Percentiles rank a stretch among this genome's conserved stretches.
Conservation (phyloP, 1,140 invertebrate genomes). For the Latrodectus geometricus region DNA sequence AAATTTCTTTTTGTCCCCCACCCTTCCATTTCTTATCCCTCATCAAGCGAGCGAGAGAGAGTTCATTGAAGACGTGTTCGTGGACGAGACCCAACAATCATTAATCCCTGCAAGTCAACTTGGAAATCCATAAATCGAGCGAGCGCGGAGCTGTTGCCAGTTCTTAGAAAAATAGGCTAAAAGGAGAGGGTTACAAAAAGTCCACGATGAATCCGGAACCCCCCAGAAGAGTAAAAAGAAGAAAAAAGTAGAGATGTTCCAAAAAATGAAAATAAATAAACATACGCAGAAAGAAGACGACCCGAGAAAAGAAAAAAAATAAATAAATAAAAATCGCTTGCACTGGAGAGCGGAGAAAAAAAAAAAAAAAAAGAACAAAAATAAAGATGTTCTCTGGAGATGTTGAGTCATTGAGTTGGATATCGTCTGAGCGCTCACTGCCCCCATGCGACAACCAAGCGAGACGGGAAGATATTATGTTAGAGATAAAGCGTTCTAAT, state of each 20-base stretch:
- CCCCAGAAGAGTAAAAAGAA: not conserved
- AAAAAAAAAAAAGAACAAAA: not conserved
- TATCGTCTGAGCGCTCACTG: not conserved
- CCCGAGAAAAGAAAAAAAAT: not conserved
- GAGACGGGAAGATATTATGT: constrained; percentile 2
- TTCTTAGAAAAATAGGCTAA: constrained; percentile 25
- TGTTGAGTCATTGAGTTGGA: not conserved
- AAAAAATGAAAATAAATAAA: constrained; percentile 5
- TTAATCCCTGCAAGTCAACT: constrained; percentile 18
- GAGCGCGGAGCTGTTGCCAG: not conserved
- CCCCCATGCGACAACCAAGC: not conserved
- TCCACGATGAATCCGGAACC: not conserved
- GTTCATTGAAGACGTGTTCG: constrained; percentile 48
- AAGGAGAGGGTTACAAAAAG: constrained; percentile 20
- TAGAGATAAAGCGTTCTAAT: constrained; percentile 12
- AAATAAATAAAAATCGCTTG: not conserved
- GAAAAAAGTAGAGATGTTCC: constrained; percentile 3
- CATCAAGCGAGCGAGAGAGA: constrained; percentile 5
- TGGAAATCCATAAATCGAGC: constrained; percentile 24
- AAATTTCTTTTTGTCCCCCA: constrained; percentile 1
- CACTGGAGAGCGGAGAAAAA: not conserved
- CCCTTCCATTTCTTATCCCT: not conserved
- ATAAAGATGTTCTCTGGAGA: not conserved
- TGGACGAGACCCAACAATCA: constrained; percentile 34
- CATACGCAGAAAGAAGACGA: not conserved